phyloP scores from a whole-genome alignment of 92 coral and sea anemone genomes.

The Porites divaricata region DNA sequence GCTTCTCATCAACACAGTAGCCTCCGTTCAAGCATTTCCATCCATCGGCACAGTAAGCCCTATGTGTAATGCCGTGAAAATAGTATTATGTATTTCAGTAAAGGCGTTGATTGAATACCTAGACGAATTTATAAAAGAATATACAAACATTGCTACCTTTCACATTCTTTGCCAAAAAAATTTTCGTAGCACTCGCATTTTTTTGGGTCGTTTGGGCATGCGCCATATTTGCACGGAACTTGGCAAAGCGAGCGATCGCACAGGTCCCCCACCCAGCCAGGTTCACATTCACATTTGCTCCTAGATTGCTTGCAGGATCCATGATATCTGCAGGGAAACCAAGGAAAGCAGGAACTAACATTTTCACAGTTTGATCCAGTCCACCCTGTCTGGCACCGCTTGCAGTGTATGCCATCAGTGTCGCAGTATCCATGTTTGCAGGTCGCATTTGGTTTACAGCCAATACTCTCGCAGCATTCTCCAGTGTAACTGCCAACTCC shows the following conservation, averaged over 20 bases:
- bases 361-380: conserved; percentile 76
- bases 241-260: conserved; percentile 83
- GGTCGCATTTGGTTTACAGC: conserved; percentile 75
- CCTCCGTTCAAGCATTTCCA: conserved; percentile 82
- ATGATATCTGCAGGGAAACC: conserved; percentile 80
- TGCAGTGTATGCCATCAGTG: conserved; percentile 71
- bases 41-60: conserved; percentile 72
- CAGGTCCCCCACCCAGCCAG: conserved; percentile 92
- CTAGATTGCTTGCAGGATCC: conserved; percentile 80
- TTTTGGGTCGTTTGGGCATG: conserved; percentile 84
- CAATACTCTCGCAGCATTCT: conserved; percentile 82
- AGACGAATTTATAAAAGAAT: too few species aligned
- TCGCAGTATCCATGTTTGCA: conserved; percentile 83
- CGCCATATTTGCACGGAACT: conserved; percentile 72
- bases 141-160: conserved; percentile 49
- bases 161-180: conserved; percentile 76
- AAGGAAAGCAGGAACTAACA: conserved; percentile 79
- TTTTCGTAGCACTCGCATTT: conserved; percentile 80
- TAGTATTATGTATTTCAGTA: background rate
- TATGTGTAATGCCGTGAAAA: background rate
- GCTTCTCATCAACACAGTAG: conserved; percentile 73
- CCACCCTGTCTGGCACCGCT: conserved; percentile 84
- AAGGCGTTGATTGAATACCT: background rate
- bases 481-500: conserved; percentile 62
- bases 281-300: conserved; percentile 87